Percentiles rank a stretch among this genome's conserved stretches.
Evolutionary conservation across 92 coral and sea anemone species (phyloP).

Genomic region (Phymanthus crucifer): DNA sequence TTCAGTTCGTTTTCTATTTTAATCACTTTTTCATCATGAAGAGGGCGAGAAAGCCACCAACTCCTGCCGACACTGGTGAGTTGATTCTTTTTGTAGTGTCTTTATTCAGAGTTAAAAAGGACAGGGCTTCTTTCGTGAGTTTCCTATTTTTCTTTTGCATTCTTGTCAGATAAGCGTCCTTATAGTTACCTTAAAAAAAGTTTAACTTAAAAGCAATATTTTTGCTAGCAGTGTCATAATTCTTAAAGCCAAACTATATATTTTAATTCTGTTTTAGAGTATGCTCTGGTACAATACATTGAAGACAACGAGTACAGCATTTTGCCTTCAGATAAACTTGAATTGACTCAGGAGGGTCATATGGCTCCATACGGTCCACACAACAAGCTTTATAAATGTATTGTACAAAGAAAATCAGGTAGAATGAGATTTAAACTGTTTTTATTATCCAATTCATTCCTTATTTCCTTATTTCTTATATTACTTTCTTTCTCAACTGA

Average conservation of each 20-base stretch:
- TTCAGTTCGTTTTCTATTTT: neutral
- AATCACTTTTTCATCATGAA: neutral
- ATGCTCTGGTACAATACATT: conserved; percentile 3
- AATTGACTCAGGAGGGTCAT: neutral
- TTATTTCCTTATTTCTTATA: neutral
- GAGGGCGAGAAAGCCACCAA: too few species aligned
- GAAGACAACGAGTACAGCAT: conserved; percentile 20
- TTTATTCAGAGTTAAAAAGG: neutral
- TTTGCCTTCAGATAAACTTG: conserved; percentile 8
- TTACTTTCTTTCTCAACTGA: neutral
- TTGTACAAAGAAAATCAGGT: conserved; percentile 15
- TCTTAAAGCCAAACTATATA: neutral
- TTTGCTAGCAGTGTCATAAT: neutral
- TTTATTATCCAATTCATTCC: neutral
- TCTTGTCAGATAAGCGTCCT: neutral
- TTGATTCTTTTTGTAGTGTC: too few species aligned
- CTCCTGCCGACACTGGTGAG: too few species aligned
- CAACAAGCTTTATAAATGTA: neutral
- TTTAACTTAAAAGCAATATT: neutral
- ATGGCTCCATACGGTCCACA: conserved; percentile 18
- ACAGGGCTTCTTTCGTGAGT: neutral
- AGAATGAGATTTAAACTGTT: neutral
- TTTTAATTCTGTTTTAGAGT: conserved; percentile 6
- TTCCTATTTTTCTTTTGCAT: neutral
- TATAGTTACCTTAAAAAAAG: neutral